Base-by-base conservation (phyloP, 1,140 invertebrate species). In the Drosophila parvula region DNA sequence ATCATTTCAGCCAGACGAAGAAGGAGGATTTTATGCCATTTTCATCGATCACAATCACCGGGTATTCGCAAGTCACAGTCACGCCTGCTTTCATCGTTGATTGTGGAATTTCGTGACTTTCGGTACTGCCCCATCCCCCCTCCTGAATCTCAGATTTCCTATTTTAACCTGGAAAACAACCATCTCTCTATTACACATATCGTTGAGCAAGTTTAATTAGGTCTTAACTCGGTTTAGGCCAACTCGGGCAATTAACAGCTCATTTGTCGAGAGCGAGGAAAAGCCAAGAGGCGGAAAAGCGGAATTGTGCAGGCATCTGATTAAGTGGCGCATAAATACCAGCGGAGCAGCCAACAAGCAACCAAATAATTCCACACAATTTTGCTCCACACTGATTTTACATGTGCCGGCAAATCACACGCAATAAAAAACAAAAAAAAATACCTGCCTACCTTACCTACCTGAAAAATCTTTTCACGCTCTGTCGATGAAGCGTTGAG, bases 401-500 rank as follows among this genome's bases (percentile, higher is more conserved):
- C 79, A 80, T 74, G 67, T 81, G 69, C 62, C 12, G 77, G 77
- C 73, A 84, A 84, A 84, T 84, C 77, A 84, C 81, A 84, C 73
- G 81, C 81, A 84, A 84, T 83, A 83, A 83, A 81, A 74, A 45
- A 14, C 44, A 11, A 59, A 48, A 40, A 30, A 22, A 16, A 28
- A n/a, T 3, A 12, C 8, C 4, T 32, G 40, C 18, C 18, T 45
- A 45, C 11, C 12, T 38, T 30, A 16, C 47, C 51, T 12, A 18
- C 32, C 50, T 69, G 64, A 71, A 67, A 73, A 79, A 76, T 45
- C 62, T 77, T 74, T 80, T 85, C 81, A 85, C 81, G 81, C 78
- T 85, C 81, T 81, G 65, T 68, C 78, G 78, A 75, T 81, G 81
- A 78, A 85, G 81, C 81, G 81, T 78, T 84, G 62, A 68, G 61